Base-by-base conservation (phyloP, 1,140 invertebrate genomes). In the Coelopa frigida region DNA sequence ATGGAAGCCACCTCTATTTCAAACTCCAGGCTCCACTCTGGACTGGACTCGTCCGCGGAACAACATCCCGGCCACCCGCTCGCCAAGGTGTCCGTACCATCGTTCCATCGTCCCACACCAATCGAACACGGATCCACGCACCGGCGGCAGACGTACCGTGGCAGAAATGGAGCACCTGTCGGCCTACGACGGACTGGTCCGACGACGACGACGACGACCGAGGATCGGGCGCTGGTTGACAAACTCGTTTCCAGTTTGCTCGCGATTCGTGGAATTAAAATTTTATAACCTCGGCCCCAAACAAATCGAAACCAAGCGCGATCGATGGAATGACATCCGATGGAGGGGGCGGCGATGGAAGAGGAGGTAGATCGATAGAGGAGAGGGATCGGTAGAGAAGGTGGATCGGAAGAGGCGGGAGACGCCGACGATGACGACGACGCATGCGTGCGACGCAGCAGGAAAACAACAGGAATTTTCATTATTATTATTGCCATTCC, bases 141-240 rank as follows among this genome's bases (percentile, higher is more conserved):
- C 5, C 4, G 5, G 21, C 39, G 11, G 15, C 40, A 17, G 15
- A 42, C 26, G 21, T 18, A 20, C 20, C 27, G 20, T 42, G 40
- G 31, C 42, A 31, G 31, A 44, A 44, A 44, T 44, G 20, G 42
- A 44, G 42, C 42, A 44, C 42, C 42, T 44, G 42, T 44, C 42
- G 35, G 32, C 35, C 35, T 27, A 44, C 21, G 24, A 35, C 24
- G 11, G 26, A 29, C n/a, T 29, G 18, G 18, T 12, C 15, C 15
- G 1, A 1, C 4, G 14, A 27, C 23, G 14, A n/a, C 24, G 15
- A 12, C 24, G 5, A 17, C 26, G n/a, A 24, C 26, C 37, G 12
- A 12, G 35, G 17, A 10, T 37, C 35, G 1, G 10, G 22, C 4
- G 3, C 15, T 14, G 22, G 6, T 27, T 8, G 31, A 15, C 18